Evolutionary conservation across 2,888 invertebrate genomes (phyloP), one percentile per base, ranked within the genome.

Genomic region (Apodemia mormo): DNA sequence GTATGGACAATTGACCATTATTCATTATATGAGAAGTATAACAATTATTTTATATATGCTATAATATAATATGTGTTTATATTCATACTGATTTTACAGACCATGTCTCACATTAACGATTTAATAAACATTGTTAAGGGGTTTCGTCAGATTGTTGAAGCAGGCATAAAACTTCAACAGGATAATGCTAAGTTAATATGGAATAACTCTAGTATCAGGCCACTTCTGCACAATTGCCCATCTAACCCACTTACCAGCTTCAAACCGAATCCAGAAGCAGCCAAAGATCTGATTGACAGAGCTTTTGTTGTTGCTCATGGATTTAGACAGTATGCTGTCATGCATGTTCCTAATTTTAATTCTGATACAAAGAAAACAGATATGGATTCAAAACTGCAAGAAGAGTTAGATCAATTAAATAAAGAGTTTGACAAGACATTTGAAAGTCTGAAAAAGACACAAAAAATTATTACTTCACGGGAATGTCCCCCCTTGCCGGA

Each of bases 241-340:
- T 84, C 88, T 90, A 88, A 90, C 83, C 72, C 82, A 71, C 71
- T 87, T 29, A 77, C 83, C 70, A 77, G 79, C 76, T 79, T 78
- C 67, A 87, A 86, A 77, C 82, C 85, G 61, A 83, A 79, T 71
- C 81, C 86, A 37, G 82, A 81, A n/a, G 68, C 82, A 69, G 75
- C 85, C 45, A 86, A 85, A 78, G 91, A 94, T 33, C 75, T 96
- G 5, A 78, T 94, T 2, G 95, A 96, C 78, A 93, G 96, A 77
- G 92, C 96, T 6, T 91, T 94, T 76, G 96, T 96, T 65, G 96
- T 97, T 30, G 93, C 95, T 61, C 95, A 95, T 78, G 97, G 97
- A 43, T 83, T 97, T 65, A 93, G 92, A 75, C 94, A 95, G 75
- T 96, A 96, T 78, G 86, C 90, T 65, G 74, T 82, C 30, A 83